Evolutionary conservation across 1,140 invertebrate species (phyloP), one percentile per base, ranked within the genome.

Genomic region (Mizuhopecten yessoensis): DNA sequence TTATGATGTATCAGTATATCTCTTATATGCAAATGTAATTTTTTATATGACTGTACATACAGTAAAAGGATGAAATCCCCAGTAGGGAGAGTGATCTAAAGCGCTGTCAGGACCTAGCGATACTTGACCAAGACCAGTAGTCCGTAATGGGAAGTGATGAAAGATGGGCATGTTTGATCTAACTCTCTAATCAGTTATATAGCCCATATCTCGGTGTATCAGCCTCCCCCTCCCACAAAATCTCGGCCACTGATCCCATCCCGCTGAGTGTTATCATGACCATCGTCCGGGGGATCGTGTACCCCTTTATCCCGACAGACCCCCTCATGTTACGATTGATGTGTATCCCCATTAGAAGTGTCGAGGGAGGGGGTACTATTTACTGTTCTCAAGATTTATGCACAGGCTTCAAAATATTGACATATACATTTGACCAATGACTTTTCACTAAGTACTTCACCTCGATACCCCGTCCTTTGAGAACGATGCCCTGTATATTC

Each of bases 181-280:
- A 17, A 75, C 23, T 75, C 5, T 13, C 57, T 75, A 29, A 75
- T 75, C 57, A 17, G 57, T 75, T 29, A 29, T n/a, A n/a, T 75
- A 75, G n/a, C 57, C 57, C n/a, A 75, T 29, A 29, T 75, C 23
- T 75, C 57, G 45, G 20, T 49, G 15, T 20, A 29, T 75, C 57
- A 75, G 23, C 57, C 23, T 45, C 23, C 57, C 17, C 57, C n/a
- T 7, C 5, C 57, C 57, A 29, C 57, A 29, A 5, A n/a, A 23
- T 75, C n/a, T 75, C n/a, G 57, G n/a, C 57, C 57, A 75, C 57
- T 75, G 57, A 75, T 75, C 57, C 57, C 23, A 23, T n/a, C 57
- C 42, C 57, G 17, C 57, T 9, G n/a, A n/a, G 57, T n/a, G 23
- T 29, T 75, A 75, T 75, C 57, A 75, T 29, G 17, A 29, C 57